Percentiles rank a stretch among this genome's conserved stretches.
phyloP scores from a whole-genome alignment of 2,888 invertebrate species.

The Zygaena filipendulae region DNA sequence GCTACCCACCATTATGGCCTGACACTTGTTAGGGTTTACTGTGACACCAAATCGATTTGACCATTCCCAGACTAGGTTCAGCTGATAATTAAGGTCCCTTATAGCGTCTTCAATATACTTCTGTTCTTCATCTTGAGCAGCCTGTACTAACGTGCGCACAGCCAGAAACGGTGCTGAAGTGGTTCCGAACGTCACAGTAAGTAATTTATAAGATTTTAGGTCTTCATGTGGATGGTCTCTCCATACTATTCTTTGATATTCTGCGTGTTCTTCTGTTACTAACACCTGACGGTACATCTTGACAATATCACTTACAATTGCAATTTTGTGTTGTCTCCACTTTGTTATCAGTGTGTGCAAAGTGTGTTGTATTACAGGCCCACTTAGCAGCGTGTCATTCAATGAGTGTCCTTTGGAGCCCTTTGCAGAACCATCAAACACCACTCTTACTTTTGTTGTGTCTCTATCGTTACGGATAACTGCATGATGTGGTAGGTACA shows the following conservation, averaged over 20 bases:
- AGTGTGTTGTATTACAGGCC: conserved; percentile 15
- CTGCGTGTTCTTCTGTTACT: neutral
- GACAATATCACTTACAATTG: conserved; percentile 10
- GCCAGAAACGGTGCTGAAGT: no score
- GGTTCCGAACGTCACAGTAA: conserved; percentile 18
- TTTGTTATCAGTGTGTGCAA: conserved; percentile 13
- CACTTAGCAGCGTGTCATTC: conserved; percentile 15
- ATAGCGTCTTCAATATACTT: no score
- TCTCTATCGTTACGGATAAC: conserved; percentile 8
- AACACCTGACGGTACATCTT: conserved; percentile 14
- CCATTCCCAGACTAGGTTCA: no score
- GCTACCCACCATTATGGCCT: no score
- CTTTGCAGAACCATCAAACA: conserved; percentile 9
- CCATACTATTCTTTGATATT: conserved; percentile 10
- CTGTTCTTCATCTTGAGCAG: no score
- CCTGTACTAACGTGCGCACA: no score
- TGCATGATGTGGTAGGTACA: conserved; percentile 12
- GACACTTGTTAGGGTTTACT: no score
- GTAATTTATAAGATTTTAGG: conserved; percentile 13
- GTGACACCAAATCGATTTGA: no score
- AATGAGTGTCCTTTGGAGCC: conserved; percentile 15
- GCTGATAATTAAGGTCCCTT: no score
- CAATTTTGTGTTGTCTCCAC: conserved; percentile 11
- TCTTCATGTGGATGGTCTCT: conserved; percentile 1
- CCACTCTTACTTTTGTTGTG: conserved; percentile 11